phyloP scores from a whole-genome alignment of 2,888 invertebrate species.

The Lepidocyrtoides sp. region DNA sequence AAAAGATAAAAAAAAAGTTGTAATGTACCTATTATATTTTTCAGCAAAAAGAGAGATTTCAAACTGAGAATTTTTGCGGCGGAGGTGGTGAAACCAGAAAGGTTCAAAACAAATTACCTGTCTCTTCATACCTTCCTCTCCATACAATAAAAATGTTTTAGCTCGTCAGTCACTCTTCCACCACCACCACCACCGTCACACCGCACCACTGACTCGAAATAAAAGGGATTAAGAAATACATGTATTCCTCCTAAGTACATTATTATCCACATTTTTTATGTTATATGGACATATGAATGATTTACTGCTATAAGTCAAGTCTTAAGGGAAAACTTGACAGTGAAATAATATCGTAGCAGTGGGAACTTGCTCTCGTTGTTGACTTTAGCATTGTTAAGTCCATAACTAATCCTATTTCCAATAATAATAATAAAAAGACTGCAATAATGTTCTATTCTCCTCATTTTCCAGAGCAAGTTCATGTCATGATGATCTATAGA shows the following conservation, averaged over 20 bases:
- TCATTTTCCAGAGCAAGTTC: conserved; percentile 27
- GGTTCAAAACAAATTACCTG: conserved; percentile 64
- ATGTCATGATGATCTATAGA: too few species aligned
- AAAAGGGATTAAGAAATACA: conserved; percentile 32
- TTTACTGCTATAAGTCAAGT: background rate
- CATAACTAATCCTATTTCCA: conserved; percentile 30
- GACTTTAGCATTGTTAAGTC: conserved; percentile 30
- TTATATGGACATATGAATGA: conserved; percentile 1
- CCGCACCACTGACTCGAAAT: too few species aligned
- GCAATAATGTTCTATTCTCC: background rate
- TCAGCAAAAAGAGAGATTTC: conserved; percentile 55
- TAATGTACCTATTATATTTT: conserved; percentile 13
- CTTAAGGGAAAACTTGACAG: conserved; percentile 21
- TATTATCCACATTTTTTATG: background rate
- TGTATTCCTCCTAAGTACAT: background rate
- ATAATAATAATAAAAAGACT: background rate
- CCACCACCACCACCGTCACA: background rate
- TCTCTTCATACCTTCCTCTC: conserved; percentile 55
- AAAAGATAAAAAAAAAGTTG: background rate
- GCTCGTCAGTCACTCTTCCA: background rate
- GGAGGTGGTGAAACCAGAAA: background rate
- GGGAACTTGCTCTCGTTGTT: conserved; percentile 44
- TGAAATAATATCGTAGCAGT: background rate
- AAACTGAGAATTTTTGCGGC: conserved; percentile 27
- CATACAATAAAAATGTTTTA: conserved; percentile 13